These are phyloP conservation scores for Dascyllus trimaculatus DNA, from an alignment of 2,113 vertebrate species.

Conservation along the genomic window DNA sequence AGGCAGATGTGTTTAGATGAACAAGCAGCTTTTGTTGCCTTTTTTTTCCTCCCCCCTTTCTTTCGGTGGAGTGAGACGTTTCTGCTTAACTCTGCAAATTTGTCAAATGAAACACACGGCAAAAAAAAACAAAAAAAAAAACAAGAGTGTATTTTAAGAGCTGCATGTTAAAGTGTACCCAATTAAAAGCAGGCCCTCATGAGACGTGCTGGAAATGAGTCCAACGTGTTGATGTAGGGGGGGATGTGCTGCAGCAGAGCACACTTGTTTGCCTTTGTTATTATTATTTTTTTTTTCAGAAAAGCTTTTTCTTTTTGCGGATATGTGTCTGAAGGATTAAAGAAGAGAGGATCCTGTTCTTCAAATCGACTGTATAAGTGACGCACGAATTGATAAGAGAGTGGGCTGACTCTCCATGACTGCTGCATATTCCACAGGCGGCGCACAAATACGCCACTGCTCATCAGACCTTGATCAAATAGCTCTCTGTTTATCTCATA, in stretches of 20 bases:
- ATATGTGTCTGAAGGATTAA: background rate
- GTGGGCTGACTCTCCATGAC: background rate
- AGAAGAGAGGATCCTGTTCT: background rate
- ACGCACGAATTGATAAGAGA: constrained; percentile 9
- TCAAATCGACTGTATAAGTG: constrained; percentile 12
- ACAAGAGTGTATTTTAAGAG: constrained; percentile 53
- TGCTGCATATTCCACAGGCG: background rate
- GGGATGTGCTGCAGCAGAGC: constrained; percentile 7
- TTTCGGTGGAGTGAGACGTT: constrained; percentile 48
- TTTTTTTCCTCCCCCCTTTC: background rate
- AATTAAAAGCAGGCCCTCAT: constrained; percentile 67
- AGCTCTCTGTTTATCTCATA: constrained; percentile 27
- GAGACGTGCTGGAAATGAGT: constrained; percentile 53
- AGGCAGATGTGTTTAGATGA: constrained; percentile 67
- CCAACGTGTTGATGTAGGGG: constrained; percentile 40
- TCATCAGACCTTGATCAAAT: constrained; percentile 53
- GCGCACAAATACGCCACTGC: constrained; percentile 25
- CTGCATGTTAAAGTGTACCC: constrained; percentile 68
- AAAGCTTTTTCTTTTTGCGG: background rate
- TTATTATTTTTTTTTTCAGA: background rate
- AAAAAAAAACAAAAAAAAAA: constrained; percentile 39
- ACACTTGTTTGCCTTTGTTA: constrained; percentile 12
- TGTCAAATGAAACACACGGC: constrained; percentile 51
- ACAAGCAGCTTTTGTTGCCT: constrained; percentile 71
- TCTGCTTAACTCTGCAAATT: constrained; percentile 78